Conservation (phyloP, 2,113 vertebrate genomes). For the Barbus barbus region DNA sequence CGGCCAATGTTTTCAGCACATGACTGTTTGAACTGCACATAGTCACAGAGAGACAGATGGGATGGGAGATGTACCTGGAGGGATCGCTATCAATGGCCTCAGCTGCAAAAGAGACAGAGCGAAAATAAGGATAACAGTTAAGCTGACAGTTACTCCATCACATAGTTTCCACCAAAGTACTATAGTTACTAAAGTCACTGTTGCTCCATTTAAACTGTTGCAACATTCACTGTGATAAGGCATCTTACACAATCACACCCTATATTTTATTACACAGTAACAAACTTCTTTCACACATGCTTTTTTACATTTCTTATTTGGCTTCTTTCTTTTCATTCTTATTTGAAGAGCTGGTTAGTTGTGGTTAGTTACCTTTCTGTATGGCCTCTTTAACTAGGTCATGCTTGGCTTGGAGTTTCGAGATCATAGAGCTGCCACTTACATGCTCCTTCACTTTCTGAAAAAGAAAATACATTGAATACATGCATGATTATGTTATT, state of each 20-base stretch:
- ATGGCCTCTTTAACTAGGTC: constrained; percentile 87
- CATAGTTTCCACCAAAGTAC: not conserved
- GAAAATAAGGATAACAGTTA: not conserved
- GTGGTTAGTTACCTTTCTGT: constrained; percentile 78
- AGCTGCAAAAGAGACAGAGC: constrained; percentile 62
- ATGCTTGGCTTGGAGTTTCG: constrained; percentile 84
- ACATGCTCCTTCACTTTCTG: constrained; percentile 87
- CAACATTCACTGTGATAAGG: not conserved
- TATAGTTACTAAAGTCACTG: not conserved
- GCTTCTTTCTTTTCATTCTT: not conserved
- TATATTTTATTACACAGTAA: not conserved
- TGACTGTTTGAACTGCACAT: constrained; percentile 28
- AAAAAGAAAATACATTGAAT: not conserved
- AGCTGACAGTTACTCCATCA: not conserved
- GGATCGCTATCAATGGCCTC: constrained; percentile 78
- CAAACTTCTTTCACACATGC: not conserved
- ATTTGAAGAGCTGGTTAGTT: not conserved
- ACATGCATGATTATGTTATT: not conserved
- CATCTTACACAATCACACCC: not conserved
- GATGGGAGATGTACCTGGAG: constrained; percentile 70
- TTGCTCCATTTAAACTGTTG: not conserved
- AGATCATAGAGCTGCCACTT: constrained; percentile 77
- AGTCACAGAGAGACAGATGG: constrained; percentile 24
- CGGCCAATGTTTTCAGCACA: constrained; percentile 36
- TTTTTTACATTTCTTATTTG: not conserved